Conservation (phyloP, 2,888 invertebrate species). For the Eristalis intricaria region DNA sequence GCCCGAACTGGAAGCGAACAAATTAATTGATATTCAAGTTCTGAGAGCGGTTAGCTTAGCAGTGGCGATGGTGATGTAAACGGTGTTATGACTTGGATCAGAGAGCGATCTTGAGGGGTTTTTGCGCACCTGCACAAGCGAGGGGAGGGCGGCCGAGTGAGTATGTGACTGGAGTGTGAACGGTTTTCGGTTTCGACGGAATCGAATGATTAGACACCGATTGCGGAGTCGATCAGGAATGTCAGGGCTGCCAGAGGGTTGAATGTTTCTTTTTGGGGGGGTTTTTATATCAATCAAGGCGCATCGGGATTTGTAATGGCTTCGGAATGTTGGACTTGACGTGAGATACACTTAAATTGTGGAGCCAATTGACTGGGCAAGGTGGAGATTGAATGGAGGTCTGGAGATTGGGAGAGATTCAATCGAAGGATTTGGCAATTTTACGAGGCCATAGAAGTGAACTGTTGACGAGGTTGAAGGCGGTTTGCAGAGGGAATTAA, state of each 20-base stretch:
- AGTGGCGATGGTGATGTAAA: constrained; percentile 7
- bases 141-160: not conserved
- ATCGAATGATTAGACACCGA: not conserved
- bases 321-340: not conserved
- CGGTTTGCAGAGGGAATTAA: no score
- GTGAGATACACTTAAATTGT: not conserved
- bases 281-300: not conserved
- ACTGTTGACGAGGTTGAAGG: no score
- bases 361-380: not conserved
- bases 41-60: not conserved
- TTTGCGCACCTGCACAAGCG: not conserved
- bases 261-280: not conserved
- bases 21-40: constrained; percentile 21
- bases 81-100: not conserved
- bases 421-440: not conserved
- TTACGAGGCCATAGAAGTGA: no score
- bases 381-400: not conserved
- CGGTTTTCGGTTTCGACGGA: not conserved
- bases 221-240: not conserved
- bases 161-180: constrained; percentile 21
- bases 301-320: not conserved
- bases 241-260: not conserved
- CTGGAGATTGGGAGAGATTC: not conserved
- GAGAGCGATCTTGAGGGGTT: not conserved
- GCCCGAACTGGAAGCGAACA: not conserved